These are phyloP conservation scores for Papilio glaucus DNA, from an alignment of 1,140 invertebrate genomes.

Conservation along the genomic window DNA sequence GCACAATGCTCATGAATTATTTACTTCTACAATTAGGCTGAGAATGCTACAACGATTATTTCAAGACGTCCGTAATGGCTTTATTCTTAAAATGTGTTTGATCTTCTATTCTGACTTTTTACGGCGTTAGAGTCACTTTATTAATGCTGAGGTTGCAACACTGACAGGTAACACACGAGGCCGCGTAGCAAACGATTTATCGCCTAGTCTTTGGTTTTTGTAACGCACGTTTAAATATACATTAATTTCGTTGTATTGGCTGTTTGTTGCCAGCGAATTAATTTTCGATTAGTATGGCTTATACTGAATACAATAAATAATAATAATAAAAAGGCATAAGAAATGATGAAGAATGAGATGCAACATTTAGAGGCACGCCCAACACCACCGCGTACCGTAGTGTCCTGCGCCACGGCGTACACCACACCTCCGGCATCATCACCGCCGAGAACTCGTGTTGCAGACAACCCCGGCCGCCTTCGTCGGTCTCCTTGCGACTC, in stretches of 20 bases:
- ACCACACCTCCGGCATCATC: too few species aligned
- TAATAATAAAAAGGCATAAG: too few species aligned
- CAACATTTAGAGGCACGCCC: too few species aligned
- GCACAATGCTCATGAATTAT: constrained; percentile 34
- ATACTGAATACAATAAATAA: too few species aligned
- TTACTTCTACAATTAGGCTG: constrained; percentile 23
- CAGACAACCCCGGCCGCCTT: too few species aligned
- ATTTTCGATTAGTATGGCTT: not conserved
- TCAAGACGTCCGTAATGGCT: constrained; percentile 7
- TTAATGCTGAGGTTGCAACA: not conserved
- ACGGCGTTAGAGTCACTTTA: not conserved
- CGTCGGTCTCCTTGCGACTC: too few species aligned
- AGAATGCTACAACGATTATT: constrained; percentile 3
- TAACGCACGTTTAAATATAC: not conserved
- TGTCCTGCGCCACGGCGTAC: too few species aligned
- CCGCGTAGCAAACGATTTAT: not conserved
- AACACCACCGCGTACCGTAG: too few species aligned
- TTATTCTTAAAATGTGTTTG: not conserved
- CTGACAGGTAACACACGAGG: not conserved
- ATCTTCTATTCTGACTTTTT: not conserved
- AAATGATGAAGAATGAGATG: too few species aligned
- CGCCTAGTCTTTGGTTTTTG: not conserved
- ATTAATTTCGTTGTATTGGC: not conserved
- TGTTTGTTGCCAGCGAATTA: not conserved
- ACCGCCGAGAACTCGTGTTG: too few species aligned